Conservation (phyloP, 2,113 vertebrate species). For the Nesogale talazaci region DNA sequence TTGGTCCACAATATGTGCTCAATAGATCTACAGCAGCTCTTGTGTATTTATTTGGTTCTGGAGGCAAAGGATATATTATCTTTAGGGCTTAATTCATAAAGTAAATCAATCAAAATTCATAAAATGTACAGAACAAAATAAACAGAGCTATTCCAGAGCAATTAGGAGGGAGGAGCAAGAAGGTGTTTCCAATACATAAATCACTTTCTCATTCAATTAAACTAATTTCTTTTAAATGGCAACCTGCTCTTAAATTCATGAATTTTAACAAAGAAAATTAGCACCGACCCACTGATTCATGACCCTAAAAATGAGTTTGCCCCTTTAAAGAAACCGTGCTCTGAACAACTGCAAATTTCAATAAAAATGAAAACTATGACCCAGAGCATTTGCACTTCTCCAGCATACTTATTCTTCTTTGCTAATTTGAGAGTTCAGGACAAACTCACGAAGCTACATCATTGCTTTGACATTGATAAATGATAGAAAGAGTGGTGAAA, state of each 20-base stretch:
- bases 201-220: conserved; percentile 51
- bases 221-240: conserved; percentile 31
- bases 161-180: not conserved
- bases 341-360: not conserved
- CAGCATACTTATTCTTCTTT: not conserved
- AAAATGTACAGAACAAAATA: conserved; percentile 23
- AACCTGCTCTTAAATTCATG: conserved; percentile 40
- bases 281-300: not conserved
- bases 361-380: not conserved
- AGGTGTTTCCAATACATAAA: not conserved
- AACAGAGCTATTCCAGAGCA: not conserved
- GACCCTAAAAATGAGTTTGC: not conserved
- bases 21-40: not conserved
- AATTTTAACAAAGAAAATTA: conserved; percentile 35
- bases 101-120: not conserved
- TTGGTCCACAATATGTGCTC: not conserved
- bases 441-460: conserved; percentile 7
- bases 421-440: conserved; percentile 25
- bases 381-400: not conserved
- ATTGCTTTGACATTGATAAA: conserved; percentile 24
- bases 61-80: not conserved
- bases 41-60: conserved; percentile 44
- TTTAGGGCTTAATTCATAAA: conserved; percentile 48
- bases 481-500: not conserved
- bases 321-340: conserved; percentile 26